These are phyloP conservation scores for Natator depressus DNA, from an alignment of 2,113 vertebrate species.

Conservation along the genomic window DNA sequence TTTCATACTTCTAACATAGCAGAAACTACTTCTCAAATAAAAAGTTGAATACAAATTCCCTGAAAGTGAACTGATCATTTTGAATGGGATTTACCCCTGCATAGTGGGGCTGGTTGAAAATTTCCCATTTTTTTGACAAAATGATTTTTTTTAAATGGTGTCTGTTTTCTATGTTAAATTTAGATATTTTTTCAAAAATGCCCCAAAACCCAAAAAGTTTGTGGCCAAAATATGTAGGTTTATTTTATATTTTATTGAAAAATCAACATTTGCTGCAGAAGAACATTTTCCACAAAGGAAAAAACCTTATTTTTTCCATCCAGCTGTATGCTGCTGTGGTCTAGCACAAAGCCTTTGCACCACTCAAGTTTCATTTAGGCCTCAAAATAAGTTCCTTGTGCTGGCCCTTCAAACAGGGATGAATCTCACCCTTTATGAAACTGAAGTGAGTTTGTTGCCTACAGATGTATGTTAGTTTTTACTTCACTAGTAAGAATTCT, in stretches of 20 bases:
- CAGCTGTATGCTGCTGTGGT: not conserved
- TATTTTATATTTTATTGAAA: not conserved
- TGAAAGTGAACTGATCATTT: not conserved
- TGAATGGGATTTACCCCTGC: not conserved
- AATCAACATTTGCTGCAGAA: not conserved
- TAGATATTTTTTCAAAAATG: not conserved
- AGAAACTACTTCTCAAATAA: slow-evolving; percentile 16
- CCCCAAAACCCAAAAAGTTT: not conserved
- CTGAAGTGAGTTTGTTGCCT: not conserved
- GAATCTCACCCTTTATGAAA: not conserved
- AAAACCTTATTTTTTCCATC: not conserved
- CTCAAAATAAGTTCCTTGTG: not conserved
- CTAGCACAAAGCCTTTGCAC: not conserved
- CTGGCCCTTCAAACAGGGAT: not conserved
- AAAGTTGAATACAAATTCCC: not conserved
- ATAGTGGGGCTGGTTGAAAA: not conserved
- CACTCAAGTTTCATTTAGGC: not conserved
- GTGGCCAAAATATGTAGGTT: not conserved
- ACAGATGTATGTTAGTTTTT: not conserved
- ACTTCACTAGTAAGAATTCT: not conserved
- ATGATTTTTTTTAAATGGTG: not conserved
- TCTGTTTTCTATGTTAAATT: not conserved
- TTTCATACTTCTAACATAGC: not conserved
- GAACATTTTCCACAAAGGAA: not conserved
- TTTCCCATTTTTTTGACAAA: not conserved